Evolutionary conservation across 2,888 invertebrate species (phyloP).

Genomic region (Drosophila dives): DNA sequence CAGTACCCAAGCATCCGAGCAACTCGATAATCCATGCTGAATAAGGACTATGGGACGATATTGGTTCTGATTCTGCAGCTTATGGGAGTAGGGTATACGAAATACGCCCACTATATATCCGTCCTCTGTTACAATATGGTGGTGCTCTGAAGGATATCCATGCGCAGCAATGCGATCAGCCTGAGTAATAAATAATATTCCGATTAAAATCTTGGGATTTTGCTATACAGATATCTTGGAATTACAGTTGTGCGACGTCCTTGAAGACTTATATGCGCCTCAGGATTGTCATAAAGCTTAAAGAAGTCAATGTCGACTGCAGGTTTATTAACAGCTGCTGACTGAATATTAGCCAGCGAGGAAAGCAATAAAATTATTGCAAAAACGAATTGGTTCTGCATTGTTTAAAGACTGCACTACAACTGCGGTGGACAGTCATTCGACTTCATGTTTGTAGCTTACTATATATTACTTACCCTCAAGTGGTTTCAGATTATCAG

Average conservation of each 20-base stretch:
- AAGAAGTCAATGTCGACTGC: constrained; percentile 55
- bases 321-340: constrained; percentile 31
- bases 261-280: constrained; percentile 55
- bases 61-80: constrained; percentile 60
- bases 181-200: constrained; percentile 15
- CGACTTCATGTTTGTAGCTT: constrained; percentile 8
- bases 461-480: constrained; percentile 28
- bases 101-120: constrained; percentile 77
- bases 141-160: constrained; percentile 89
- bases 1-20: constrained; percentile 78
- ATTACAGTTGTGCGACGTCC: constrained; percentile 54
- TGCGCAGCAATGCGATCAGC: constrained; percentile 82
- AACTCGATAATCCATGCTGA: constrained; percentile 85
- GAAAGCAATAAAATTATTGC: not conserved
- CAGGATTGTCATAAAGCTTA: constrained; percentile 62
- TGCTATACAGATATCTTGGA: not conserved
- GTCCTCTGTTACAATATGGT: constrained; percentile 83
- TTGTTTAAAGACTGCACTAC: not conserved
- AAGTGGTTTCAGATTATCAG: constrained; percentile 35
- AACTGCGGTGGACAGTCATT: constrained; percentile 23
- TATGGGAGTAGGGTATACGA: constrained; percentile 77
- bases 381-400: constrained; percentile 20
- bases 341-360: not conserved
- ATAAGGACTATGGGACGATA: constrained; percentile 82
- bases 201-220: not conserved